Conservation (phyloP, 1,140 invertebrate species). For the Ooceraea biroi region DNA sequence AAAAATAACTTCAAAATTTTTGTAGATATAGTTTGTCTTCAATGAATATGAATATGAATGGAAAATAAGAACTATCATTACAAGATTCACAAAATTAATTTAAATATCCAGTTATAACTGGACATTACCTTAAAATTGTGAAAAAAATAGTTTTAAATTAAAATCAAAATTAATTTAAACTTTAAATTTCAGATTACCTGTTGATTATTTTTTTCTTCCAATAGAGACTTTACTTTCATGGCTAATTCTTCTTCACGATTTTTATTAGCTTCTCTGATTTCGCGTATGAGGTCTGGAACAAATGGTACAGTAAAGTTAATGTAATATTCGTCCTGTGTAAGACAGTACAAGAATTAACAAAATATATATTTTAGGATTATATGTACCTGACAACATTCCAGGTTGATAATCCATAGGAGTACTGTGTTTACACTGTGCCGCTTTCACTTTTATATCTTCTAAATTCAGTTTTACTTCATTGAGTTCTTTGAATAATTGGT, state of each 20-base stretch:
- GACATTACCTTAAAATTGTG: not conserved
- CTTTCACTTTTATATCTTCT: slow-evolving; percentile 84
- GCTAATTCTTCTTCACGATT: slow-evolving; percentile 90
- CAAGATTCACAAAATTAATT: slow-evolving; percentile 7
- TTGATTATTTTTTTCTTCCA: slow-evolving; percentile 86
- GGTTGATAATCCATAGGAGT: slow-evolving; percentile 89
- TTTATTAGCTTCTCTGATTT: slow-evolving; percentile 91
- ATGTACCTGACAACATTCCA: slow-evolving; percentile 88
- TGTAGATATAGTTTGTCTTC: too few relatives aligned
- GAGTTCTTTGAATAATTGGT: slow-evolving; percentile 86
- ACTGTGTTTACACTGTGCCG: slow-evolving; percentile 81
- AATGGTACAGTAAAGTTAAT: slow-evolving; percentile 37
- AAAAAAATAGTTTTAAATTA: slow-evolving; percentile 24
- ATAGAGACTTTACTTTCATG: slow-evolving; percentile 87
- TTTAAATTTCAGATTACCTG: slow-evolving; percentile 73
- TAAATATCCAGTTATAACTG: slow-evolving; percentile 2
- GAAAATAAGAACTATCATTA: not conserved
- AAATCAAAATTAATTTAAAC: not conserved
- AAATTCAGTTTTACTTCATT: slow-evolving; percentile 86
- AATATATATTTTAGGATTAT: slow-evolving; percentile 26
- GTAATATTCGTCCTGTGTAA: not conserved
- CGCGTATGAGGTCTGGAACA: slow-evolving; percentile 89
- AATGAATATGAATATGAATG: not conserved
- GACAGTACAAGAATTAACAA: not conserved
- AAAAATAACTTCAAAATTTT: slow-evolving; percentile 21